Evolutionary conservation across 1,140 invertebrate genomes (phyloP).

Genomic region (Pteromalus puparum): DNA sequence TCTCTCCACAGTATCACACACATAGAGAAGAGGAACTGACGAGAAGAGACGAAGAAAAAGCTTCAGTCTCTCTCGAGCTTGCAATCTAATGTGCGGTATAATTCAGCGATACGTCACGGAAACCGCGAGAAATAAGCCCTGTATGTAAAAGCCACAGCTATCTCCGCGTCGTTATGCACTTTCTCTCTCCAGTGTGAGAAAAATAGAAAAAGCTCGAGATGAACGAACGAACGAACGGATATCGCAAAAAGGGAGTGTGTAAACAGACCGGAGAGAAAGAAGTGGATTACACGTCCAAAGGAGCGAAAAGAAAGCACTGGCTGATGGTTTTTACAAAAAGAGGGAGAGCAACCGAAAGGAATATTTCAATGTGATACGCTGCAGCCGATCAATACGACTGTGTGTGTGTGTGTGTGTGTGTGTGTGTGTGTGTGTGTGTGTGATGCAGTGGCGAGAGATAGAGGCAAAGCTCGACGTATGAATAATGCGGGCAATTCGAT

Average conservation of each 20-base stretch:
- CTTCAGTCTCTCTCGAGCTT: background rate
- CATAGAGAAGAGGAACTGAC: background rate
- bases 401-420: too few relatives aligned
- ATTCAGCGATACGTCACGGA: constrained; percentile 50
- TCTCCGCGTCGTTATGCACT: background rate
- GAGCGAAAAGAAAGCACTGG: background rate
- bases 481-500: constrained; percentile 25
- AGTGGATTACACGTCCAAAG: background rate
- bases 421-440: too few relatives aligned
- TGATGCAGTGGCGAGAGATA: background rate
- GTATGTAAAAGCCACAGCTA: constrained; percentile 39
- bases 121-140: constrained; percentile 33
- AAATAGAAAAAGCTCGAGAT: constrained; percentile 8
- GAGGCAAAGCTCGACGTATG: background rate
- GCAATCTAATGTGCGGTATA: constrained; percentile 44
- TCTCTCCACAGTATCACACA: background rate
- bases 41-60: background rate
- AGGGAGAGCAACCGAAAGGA: background rate
- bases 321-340: background rate
- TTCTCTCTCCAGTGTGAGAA: background rate
- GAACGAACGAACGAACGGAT: background rate
- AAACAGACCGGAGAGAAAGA: background rate
- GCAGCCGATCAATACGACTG: background rate
- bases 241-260: background rate
- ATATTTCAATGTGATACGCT: background rate